phyloP scores from a whole-genome alignment of 2,888 invertebrate species.

The Chymomyza fuscimana region DNA sequence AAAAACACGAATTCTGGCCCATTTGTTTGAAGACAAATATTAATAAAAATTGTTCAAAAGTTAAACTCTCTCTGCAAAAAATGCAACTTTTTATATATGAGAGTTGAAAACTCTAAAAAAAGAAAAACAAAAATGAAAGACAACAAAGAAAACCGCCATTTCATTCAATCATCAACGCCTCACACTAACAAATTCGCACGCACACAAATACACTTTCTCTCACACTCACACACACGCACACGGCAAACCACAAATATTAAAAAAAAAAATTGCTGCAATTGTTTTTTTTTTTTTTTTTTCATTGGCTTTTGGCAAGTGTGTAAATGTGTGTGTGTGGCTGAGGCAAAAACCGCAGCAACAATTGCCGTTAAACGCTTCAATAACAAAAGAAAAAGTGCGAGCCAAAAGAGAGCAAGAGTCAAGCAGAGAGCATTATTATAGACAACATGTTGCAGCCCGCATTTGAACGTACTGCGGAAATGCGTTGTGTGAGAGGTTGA shows the following conservation, averaged over 20 bases:
- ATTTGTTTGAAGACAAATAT: too few species aligned
- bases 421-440: background rate
- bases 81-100: background rate
- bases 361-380: slow-evolving; percentile 49
- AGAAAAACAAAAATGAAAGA: background rate
- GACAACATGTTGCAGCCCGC: slow-evolving; percentile 59
- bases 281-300: background rate
- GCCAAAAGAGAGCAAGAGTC: background rate
- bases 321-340: slow-evolving; percentile 16
- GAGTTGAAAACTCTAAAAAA: background rate
- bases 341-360: slow-evolving; percentile 35
- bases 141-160: background rate
- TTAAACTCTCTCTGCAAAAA: background rate
- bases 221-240: background rate
- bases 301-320: background rate
- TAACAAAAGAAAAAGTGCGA: slow-evolving; percentile 10
- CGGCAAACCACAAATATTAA: slow-evolving; percentile 4
- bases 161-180: slow-evolving; percentile 6
- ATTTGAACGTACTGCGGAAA: background rate
- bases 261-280: background rate
- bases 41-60: too few species aligned
- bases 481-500: background rate
- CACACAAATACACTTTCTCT: background rate
- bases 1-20: too few species aligned
- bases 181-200: background rate